These are phyloP conservation scores for Hoplodrina ambigua DNA, from an alignment of 2,888 invertebrate species.

Conservation along the genomic window DNA sequence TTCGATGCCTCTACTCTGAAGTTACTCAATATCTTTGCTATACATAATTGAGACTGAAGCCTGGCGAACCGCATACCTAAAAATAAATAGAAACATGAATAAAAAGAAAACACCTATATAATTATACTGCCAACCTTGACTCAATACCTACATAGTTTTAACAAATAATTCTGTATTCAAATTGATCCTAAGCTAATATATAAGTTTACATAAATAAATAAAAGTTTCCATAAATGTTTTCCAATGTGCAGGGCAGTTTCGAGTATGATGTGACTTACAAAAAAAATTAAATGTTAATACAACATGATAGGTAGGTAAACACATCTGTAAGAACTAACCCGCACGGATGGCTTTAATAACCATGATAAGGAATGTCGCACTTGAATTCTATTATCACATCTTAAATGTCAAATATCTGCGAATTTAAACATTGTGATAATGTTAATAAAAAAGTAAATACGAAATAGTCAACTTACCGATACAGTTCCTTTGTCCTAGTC, in stretches of 20 bases:
- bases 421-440: neutral
- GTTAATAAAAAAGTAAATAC: neutral
- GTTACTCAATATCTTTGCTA: slow-evolving; percentile 69
- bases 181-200: no score
- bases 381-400: slow-evolving; percentile 3
- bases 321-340: no score
- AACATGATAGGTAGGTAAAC: no score
- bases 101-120: neutral
- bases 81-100: slow-evolving; percentile 49
- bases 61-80: slow-evolving; percentile 76
- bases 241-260: no score
- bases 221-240: no score
- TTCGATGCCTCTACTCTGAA: slow-evolving; percentile 68
- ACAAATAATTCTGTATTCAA: neutral
- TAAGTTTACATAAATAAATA: no score
- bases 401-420: slow-evolving; percentile 9
- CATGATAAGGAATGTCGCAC: neutral
- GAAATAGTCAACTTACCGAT: slow-evolving; percentile 75
- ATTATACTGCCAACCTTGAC: neutral
- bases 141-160: neutral
- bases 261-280: no score
- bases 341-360: no score
- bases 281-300: no score
- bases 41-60: slow-evolving; percentile 69
- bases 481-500: slow-evolving; percentile 82